A percentile compares a stretch with the other conserved stretches of the same genome.
These are phyloP conservation scores for Rachycentron canadum DNA, from an alignment of 2,797 vertebrate species.

Conservation along the genomic window DNA sequence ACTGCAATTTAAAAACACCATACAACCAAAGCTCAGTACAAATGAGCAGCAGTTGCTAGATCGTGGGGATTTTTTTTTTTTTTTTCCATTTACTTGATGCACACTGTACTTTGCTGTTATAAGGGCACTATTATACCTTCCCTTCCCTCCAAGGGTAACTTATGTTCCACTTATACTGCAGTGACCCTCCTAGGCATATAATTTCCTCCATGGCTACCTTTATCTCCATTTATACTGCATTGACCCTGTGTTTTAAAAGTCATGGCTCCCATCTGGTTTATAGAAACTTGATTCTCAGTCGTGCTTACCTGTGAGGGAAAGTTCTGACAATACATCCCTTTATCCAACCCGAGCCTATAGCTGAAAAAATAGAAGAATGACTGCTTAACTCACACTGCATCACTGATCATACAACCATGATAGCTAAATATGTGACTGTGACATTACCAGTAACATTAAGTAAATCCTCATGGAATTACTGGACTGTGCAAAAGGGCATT, in stretches of 20 bases:
- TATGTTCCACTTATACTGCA: constrained; percentile 31
- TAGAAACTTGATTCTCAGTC: constrained; percentile 44
- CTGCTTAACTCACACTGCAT: constrained; percentile 60
- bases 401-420: constrained; percentile 53
- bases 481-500: constrained; percentile 59
- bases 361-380: constrained; percentile 69
- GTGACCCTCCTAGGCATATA: constrained; percentile 33
- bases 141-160: constrained; percentile 26
- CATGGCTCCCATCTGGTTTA: constrained; percentile 54
- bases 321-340: constrained; percentile 66
- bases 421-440: constrained; percentile 54
- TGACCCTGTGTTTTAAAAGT: constrained; percentile 45
- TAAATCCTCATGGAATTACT: constrained; percentile 58
- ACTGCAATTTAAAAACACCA: constrained; percentile 4
- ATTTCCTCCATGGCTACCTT: constrained; percentile 64
- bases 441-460: constrained; percentile 67
- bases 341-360: constrained; percentile 51
- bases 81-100: constrained; percentile 26
- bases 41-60: constrained; percentile 7
- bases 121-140: constrained; percentile 35
- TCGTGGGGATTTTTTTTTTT: not conserved
- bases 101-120: constrained; percentile 27
- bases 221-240: constrained; percentile 41
- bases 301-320: constrained; percentile 54
- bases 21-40: not conserved